A percentile compares a stretch with the other conserved stretches of the same genome.
Evolutionary conservation across 1,140 invertebrate species (phyloP).

Genomic region (Arctopsyche grandis): DNA sequence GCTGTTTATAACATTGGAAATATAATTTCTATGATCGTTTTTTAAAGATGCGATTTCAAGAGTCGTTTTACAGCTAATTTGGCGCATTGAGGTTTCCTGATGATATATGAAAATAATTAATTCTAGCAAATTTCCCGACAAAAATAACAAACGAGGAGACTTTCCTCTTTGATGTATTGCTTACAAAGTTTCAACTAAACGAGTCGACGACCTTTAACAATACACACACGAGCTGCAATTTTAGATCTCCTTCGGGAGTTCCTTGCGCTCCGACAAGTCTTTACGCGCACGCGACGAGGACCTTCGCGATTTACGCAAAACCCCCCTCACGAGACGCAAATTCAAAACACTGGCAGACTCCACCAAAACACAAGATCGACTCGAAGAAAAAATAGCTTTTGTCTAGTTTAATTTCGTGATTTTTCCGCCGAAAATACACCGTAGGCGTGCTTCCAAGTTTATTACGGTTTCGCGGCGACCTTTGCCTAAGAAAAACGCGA

Average conservation of each 20-base stretch:
- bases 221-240: background rate
- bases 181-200: background rate
- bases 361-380: background rate
- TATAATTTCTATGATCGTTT: no score
- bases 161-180: background rate
- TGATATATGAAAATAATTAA: conserved; percentile 3
- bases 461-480: background rate
- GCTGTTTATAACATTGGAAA: no score
- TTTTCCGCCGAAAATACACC: conserved; percentile 7
- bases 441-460: conserved; percentile 6
- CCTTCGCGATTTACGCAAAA: background rate
- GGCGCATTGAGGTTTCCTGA: background rate
- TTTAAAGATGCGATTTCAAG: no score
- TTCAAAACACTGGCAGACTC: background rate
- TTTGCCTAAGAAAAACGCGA: background rate
- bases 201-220: conserved; percentile 3
- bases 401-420: background rate
- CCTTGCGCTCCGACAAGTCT: background rate
- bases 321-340: background rate
- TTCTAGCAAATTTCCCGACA: conserved; percentile 4
- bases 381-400: background rate
- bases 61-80: background rate
- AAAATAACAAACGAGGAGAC: background rate
- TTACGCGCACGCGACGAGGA: background rate
- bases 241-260: conserved; percentile 6